phyloP scores from a whole-genome alignment of 2,113 vertebrate species.

The Helogale parvula region DNA sequence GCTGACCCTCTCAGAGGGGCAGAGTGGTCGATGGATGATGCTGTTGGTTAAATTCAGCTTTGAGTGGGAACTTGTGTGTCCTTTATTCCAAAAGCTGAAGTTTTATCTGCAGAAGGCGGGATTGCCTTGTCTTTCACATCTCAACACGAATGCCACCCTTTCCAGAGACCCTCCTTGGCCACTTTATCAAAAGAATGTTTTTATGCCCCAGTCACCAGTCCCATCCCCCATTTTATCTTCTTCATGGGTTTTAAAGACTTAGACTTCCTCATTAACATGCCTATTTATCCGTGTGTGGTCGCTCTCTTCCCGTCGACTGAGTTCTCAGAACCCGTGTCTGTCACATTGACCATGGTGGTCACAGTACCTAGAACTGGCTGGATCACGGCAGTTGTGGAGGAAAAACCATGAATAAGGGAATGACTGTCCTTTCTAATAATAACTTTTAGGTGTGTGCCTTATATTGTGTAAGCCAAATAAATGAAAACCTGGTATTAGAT shows the following conservation, averaged over 20 bases:
- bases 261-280: neutral
- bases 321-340: neutral
- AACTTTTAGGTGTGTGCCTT: neutral
- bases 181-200: neutral
- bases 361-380: neutral
- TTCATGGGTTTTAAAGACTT: neutral
- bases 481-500: neutral
- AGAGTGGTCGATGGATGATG: too few species aligned
- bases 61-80: neutral
- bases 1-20: neutral
- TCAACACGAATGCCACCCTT: neutral
- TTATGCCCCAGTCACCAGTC: neutral
- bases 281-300: neutral
- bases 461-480: neutral
- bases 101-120: neutral
- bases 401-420: neutral
- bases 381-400: neutral
- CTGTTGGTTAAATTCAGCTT: neutral
- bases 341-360: neutral
- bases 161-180: neutral
- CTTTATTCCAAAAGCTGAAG: neutral
- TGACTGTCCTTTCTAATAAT: neutral
- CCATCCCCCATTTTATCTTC: neutral
- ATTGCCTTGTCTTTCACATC: neutral
- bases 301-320: neutral